A percentile compares a stretch with the other conserved stretches of the same genome.
These are phyloP conservation scores for Cyaniris semiargus DNA, from an alignment of 2,888 invertebrate genomes.

Conservation along the genomic window DNA sequence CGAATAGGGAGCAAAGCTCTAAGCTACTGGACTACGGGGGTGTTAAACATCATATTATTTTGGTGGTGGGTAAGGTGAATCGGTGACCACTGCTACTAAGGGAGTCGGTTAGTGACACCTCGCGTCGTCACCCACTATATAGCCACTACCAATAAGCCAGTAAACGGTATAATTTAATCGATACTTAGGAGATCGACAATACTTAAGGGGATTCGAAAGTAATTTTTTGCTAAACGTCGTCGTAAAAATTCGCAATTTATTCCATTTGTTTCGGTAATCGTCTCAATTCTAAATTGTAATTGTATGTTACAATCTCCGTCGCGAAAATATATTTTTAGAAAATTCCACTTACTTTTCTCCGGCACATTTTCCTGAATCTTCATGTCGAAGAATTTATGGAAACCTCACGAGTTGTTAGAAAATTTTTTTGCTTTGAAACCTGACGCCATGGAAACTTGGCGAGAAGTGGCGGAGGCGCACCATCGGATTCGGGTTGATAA, in stretches of 20 bases:
- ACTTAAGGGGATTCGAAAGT: neutral
- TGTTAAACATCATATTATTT: no score
- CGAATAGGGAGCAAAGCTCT: no score
- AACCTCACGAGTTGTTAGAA: neutral
- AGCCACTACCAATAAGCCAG: no score
- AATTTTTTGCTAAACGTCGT: neutral
- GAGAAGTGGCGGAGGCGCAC: neutral
- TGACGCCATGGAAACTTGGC: slow-evolving; percentile 2
- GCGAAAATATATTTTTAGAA: neutral
- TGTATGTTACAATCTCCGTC: neutral
- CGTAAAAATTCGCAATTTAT: neutral
- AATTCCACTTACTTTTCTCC: slow-evolving; percentile 32
- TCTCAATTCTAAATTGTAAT: neutral
- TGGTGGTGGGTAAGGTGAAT: no score
- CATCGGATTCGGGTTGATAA: neutral
- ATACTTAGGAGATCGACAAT: neutral
- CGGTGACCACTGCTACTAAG: no score
- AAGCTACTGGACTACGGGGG: no score
- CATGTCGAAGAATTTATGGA: slow-evolving; percentile 22
- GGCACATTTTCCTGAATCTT: slow-evolving; percentile 29
- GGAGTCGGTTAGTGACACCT: no score
- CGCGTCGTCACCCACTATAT: no score
- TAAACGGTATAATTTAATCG: no score
- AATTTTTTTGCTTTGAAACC: neutral
- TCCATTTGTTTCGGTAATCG: neutral